A percentile compares a stretch with the other conserved stretches of the same genome.
Evolutionary conservation across 2,888 invertebrate species (phyloP).

Genomic region (Apeira syringaria): DNA sequence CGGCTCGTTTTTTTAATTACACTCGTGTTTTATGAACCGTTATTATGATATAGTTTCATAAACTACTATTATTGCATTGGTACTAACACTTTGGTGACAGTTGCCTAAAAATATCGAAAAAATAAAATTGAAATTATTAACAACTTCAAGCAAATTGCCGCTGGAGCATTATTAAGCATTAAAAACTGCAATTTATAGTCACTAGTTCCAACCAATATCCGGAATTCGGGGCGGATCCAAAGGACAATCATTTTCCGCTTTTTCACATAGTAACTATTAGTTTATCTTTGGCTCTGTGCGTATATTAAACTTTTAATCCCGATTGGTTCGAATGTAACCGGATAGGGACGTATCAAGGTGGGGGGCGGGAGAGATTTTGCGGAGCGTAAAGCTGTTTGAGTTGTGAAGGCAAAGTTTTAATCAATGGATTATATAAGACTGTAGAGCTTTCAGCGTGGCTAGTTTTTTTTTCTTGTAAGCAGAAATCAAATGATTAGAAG

Average conservation of each 20-base stretch:
- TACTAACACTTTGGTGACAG: no score
- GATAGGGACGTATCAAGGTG: slow-evolving; percentile 13
- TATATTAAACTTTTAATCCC: slow-evolving; percentile 38
- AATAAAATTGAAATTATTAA: no score
- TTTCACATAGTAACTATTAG: not conserved
- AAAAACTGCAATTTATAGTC: slow-evolving; percentile 10
- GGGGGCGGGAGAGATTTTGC: not conserved
- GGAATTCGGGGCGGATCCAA: slow-evolving; percentile 10
- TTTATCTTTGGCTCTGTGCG: slow-evolving; percentile 14
- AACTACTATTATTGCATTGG: no score
- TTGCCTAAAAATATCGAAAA: no score
- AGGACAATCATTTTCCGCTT: slow-evolving; percentile 26
- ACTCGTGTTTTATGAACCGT: no score
- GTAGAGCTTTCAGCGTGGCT: not conserved
- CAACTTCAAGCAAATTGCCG: no score
- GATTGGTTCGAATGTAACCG: slow-evolving; percentile 24
- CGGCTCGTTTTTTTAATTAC: no score
- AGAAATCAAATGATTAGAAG: no score
- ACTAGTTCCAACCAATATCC: slow-evolving; percentile 7
- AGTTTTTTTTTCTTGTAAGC: no score
- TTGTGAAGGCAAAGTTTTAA: not conserved
- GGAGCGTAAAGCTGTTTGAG: not conserved
- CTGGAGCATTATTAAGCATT: not conserved
- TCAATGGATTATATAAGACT: not conserved
- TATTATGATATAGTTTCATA: no score